Evolutionary conservation across 2,797 vertebrate genomes (phyloP).

Genomic region (Cirrhinus molitorella): DNA sequence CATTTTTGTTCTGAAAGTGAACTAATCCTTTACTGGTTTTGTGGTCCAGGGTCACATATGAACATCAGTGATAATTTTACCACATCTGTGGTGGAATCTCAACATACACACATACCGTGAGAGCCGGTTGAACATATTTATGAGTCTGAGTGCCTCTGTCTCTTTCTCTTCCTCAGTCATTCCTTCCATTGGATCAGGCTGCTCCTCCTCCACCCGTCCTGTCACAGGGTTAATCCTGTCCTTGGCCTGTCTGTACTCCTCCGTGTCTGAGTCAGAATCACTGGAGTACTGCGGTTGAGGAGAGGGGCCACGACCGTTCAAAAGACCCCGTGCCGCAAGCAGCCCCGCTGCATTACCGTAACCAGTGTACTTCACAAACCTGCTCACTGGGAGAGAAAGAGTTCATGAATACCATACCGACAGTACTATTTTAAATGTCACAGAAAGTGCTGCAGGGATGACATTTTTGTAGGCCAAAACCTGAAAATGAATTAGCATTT

Average conservation of each 20-base stretch:
- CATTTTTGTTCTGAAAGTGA: too few relatives aligned
- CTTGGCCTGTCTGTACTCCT: constrained; percentile 75
- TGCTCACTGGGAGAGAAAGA: constrained; percentile 71
- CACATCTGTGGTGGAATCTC: not conserved
- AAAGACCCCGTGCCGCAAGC: constrained; percentile 74
- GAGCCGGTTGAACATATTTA: constrained; percentile 87
- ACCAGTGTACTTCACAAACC: constrained; percentile 86
- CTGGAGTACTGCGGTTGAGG: constrained; percentile 74
- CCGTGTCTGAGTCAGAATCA: constrained; percentile 77
- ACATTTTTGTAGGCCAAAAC: not conserved
- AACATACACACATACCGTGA: constrained; percentile 63
- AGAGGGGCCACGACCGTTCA: constrained; percentile 47
- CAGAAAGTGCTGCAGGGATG: not conserved
- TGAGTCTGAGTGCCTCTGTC: constrained; percentile 87
- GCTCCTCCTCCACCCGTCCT: constrained; percentile 87
- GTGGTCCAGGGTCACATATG: too few relatives aligned
- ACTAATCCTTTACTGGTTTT: too few relatives aligned
- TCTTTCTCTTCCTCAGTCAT: constrained; percentile 97
- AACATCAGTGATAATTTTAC: not conserved
- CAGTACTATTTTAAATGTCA: not conserved
- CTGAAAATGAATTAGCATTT: not conserved
- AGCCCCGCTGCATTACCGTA: constrained; percentile 86
- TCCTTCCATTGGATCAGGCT: constrained; percentile 91
- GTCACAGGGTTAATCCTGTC: constrained; percentile 90
- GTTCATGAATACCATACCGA: constrained; percentile 60